Percentiles rank a stretch among this genome's conserved stretches.
Conservation (phyloP, 2,797 vertebrate genomes). For the Acanthiza pusilla region DNA sequence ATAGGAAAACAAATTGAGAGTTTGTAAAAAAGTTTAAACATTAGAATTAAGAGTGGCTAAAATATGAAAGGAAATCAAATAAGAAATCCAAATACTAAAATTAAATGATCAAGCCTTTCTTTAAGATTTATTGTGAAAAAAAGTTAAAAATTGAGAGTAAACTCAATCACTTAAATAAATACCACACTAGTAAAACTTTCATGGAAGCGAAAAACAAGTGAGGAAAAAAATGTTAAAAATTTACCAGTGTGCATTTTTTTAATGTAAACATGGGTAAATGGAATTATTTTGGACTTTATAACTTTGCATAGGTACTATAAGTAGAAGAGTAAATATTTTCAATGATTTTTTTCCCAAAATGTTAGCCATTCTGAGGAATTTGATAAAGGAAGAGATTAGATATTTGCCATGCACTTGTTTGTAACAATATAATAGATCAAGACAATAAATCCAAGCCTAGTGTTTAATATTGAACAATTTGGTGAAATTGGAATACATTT, state of each 20-base stretch:
- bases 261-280: not conserved
- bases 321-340: not conserved
- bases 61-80: not conserved
- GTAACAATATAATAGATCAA: not conserved
- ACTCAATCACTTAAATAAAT: not conserved
- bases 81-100: not conserved
- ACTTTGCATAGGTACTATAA: not conserved
- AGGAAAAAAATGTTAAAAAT: not conserved
- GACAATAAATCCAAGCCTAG: not conserved
- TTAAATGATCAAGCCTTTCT: not conserved
- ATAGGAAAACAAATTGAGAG: not conserved
- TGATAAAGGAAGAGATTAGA: not conserved
- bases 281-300: not conserved
- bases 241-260: not conserved
- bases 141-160: not conserved
- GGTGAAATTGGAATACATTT: not conserved
- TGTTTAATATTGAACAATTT: not conserved
- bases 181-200: not conserved
- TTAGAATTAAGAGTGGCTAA: not conserved
- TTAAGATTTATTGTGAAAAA: not conserved
- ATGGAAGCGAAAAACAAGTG: not conserved
- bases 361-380: not conserved
- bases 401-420: not conserved
- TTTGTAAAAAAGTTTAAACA: not conserved
- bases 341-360: not conserved